Percentiles rank a stretch among this genome's conserved stretches.
Conservation (phyloP, 2,797 vertebrate species). For the Peromyscus nudipes region DNA sequence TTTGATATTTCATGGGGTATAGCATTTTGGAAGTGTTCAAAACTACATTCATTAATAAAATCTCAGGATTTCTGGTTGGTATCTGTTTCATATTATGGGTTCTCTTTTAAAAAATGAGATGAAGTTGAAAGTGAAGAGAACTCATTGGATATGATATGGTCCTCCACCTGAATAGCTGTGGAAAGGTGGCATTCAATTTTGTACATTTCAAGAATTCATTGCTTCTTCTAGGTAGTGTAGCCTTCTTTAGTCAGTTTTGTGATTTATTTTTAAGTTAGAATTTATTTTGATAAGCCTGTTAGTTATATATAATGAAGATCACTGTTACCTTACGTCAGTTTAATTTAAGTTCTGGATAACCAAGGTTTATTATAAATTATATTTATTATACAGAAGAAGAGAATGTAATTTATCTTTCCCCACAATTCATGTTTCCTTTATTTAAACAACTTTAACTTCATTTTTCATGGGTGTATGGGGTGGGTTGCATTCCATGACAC, state of each 20-base stretch:
- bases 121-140: neutral
- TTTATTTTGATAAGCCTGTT: constrained; percentile 59
- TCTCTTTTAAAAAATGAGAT: neutral
- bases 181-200: constrained; percentile 57
- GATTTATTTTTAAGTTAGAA: constrained; percentile 61
- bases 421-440: neutral
- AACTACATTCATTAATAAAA: neutral
- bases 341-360: neutral
- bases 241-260: constrained; percentile 30
- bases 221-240: neutral
- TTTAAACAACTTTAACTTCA: neutral
- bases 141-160: neutral
- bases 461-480: neutral
- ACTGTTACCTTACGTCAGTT: neutral
- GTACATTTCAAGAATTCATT: constrained; percentile 60
- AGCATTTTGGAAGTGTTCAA: neutral
- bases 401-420: neutral
- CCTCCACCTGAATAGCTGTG: constrained; percentile 15
- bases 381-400: neutral
- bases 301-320: neutral
- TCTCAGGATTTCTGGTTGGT: neutral
- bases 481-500: too few relatives aligned
- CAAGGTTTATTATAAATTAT: neutral
- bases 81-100: neutral
- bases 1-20: neutral